phyloP scores from a whole-genome alignment of 2,888 invertebrate species.

The Agrotis clavis region DNA sequence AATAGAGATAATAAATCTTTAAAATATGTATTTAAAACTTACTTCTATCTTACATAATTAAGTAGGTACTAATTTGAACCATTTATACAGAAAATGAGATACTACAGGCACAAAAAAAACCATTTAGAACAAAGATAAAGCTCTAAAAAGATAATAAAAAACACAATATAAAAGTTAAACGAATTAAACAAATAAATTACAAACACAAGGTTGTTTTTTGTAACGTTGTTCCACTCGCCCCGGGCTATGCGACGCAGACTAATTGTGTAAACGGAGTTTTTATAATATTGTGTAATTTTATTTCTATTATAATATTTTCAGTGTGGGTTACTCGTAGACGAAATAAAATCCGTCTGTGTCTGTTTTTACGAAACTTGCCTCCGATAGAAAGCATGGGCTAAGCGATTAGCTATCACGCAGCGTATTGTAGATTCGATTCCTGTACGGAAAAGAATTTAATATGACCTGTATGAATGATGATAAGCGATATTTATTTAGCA shows the following conservation, averaged over 20 bases:
- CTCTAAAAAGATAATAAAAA: constrained; percentile 31
- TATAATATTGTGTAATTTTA: not conserved
- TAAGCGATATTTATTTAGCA: too few relatives aligned
- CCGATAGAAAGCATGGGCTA: too few relatives aligned
- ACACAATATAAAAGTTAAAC: constrained; percentile 34
- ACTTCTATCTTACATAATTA: not conserved
- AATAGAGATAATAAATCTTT: too few relatives aligned
- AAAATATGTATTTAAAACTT: not conserved
- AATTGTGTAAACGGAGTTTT: not conserved
- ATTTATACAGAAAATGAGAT: not conserved
- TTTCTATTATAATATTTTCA: constrained; percentile 2
- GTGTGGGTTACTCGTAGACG: too few relatives aligned
- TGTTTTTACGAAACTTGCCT: too few relatives aligned
- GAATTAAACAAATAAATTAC: constrained; percentile 49
- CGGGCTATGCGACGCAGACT: constrained; percentile 18
- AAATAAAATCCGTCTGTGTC: too few relatives aligned
- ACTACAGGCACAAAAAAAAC: not conserved
- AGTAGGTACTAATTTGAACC: not conserved
- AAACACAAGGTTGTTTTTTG: constrained; percentile 13
- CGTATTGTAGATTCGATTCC: too few relatives aligned
- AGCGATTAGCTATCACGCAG: too few relatives aligned
- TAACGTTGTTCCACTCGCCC: constrained; percentile 3
- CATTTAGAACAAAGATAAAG: constrained; percentile 26
- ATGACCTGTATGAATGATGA: too few relatives aligned
- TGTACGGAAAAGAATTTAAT: too few relatives aligned